Base-by-base conservation (phyloP, 2,888 invertebrate genomes). In the Epistrophe grossulariae region DNA sequence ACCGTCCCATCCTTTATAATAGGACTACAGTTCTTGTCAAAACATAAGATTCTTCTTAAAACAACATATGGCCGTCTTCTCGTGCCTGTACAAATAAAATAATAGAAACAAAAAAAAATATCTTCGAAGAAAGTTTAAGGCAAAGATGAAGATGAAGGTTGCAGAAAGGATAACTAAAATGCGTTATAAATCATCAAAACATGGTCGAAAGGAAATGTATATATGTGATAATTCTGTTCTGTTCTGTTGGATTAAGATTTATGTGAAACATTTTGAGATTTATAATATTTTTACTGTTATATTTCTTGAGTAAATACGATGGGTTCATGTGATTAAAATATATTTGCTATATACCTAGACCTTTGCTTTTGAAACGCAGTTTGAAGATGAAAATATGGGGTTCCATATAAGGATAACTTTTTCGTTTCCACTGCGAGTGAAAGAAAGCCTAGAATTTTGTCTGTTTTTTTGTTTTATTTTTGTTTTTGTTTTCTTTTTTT, bases 141-240 rank as follows among this genome's bases (percentile, higher is more conserved):
- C 68, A 31, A 60, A 73, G 43, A 10, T 17, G 57, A 68, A 73
- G 50, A 28, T 19, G 71, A 60, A 52, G 50, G 62, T 55, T 77
- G 45, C 55, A 81, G 82, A 66, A 87, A 87, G 87, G 79, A 83
- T 87, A 87, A 79, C 87, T 68, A 71, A 79, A 87, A 83, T 83
- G 71, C 55, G 72, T 87, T 87, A 87, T 87, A 87, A 87, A 87
- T 87, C 87, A 87, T 87, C 76, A 87, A 70, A 87, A 79, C 60
- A 79, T 76, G 71, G 79, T 71, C 76, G 82, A 74, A 78, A 83
- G 79, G 71, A 76, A 83, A 71, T 82, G 82, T 24, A 28, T 28
- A 28, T 79, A 82, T 87, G 87, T 87, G 87, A 87, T 83, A 87
- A 87, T 83, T 87, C 71, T 82, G 83, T 79, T 83, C 59, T 79